Conservation (phyloP, 1,140 invertebrate genomes). For the Aporrectodea caliginosa region DNA sequence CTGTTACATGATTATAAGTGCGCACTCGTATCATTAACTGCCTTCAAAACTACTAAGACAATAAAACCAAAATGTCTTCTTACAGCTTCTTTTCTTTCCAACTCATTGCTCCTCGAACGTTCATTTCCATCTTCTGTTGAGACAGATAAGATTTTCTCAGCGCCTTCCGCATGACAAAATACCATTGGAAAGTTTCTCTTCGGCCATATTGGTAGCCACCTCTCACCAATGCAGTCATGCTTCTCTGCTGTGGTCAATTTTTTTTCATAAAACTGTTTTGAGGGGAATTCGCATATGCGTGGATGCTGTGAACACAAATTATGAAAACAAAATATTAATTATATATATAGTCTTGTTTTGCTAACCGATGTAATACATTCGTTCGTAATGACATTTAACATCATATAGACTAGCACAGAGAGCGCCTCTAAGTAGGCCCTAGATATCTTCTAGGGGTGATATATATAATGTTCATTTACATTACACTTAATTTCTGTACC, state of each 20-base stretch:
- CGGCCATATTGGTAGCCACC: slow-evolving; percentile 34
- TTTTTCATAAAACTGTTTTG: slow-evolving; percentile 41
- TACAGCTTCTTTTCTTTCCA: slow-evolving; percentile 43
- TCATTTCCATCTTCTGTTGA: slow-evolving; percentile 47
- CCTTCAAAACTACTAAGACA: too few relatives aligned
- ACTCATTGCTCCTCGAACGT: slow-evolving; percentile 42
- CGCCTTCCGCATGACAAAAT: slow-evolving; percentile 44
- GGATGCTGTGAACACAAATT: slow-evolving; percentile 44
- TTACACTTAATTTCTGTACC: too few relatives aligned
- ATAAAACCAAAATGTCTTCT: slow-evolving; percentile 5
- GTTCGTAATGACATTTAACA: too few relatives aligned
- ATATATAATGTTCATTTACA: too few relatives aligned
- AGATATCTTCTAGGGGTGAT: too few relatives aligned
- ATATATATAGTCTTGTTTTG: too few relatives aligned
- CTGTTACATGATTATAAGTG: too few relatives aligned
- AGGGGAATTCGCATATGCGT: slow-evolving; percentile 44
- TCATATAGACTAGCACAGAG: too few relatives aligned
- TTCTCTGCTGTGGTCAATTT: slow-evolving; percentile 36
- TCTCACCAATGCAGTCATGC: slow-evolving; percentile 9
- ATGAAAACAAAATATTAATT: too few relatives aligned
- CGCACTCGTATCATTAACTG: too few relatives aligned
- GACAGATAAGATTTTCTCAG: slow-evolving; percentile 42
- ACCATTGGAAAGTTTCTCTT: slow-evolving; percentile 30
- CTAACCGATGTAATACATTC: too few relatives aligned
- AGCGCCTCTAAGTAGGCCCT: too few relatives aligned